phyloP scores from a whole-genome alignment of 2,888 invertebrate genomes.

The Cheilosia grossa region DNA sequence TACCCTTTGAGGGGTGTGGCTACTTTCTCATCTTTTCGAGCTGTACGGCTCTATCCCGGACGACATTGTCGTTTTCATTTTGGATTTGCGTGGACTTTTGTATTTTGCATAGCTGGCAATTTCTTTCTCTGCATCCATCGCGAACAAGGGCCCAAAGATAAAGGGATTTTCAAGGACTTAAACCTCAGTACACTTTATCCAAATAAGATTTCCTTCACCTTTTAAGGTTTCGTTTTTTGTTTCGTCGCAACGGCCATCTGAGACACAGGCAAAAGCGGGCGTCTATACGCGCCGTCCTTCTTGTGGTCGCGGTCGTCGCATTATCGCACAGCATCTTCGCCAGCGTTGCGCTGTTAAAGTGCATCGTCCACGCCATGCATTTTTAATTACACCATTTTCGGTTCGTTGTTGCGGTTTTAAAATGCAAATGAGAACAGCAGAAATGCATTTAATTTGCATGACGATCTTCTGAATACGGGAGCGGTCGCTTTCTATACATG shows the following conservation, averaged over 20 bases:
- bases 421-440: slow-evolving; percentile 78
- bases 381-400: slow-evolving; percentile 74
- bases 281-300: slow-evolving; percentile 21
- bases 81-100: slow-evolving; percentile 51
- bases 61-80: slow-evolving; percentile 33
- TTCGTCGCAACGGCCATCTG: slow-evolving; percentile 26
- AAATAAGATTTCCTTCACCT: slow-evolving; percentile 68
- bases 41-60: slow-evolving; percentile 2
- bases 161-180: slow-evolving; percentile 71
- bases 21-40: not conserved
- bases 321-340: slow-evolving; percentile 48
- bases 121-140: slow-evolving; percentile 25
- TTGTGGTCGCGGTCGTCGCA: slow-evolving; percentile 56
- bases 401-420: slow-evolving; percentile 69
- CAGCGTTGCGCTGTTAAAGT: slow-evolving; percentile 41
- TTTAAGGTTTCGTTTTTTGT: slow-evolving; percentile 21
- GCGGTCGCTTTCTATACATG: slow-evolving; percentile 1
- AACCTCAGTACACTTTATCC: slow-evolving; percentile 57
- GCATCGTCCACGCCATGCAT: slow-evolving; percentile 69
- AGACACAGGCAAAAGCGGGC: not conserved
- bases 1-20: not conserved
- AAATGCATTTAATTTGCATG: slow-evolving; percentile 80
- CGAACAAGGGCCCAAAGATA: slow-evolving; percentile 55
- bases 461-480: slow-evolving; percentile 62
- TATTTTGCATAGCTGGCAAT: slow-evolving; percentile 63